Percentiles rank a stretch among this genome's conserved stretches.
Conservation (phyloP, 2,797 vertebrate species). For the Smutsia temminckii region DNA sequence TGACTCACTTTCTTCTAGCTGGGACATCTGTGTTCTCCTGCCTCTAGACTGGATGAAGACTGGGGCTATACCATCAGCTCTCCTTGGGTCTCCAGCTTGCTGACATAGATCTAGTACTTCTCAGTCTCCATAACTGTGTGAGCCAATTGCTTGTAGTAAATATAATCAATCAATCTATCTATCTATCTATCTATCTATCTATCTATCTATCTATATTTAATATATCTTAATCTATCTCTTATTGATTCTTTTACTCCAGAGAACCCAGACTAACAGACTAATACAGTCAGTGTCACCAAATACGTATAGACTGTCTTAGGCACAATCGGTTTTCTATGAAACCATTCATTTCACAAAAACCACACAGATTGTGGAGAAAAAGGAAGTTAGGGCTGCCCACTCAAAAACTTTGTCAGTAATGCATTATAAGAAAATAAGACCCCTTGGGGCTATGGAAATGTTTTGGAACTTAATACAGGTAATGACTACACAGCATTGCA, state of each 20-base stretch:
- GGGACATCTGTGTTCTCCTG: not conserved
- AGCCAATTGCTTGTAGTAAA: not conserved
- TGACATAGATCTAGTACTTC: not conserved
- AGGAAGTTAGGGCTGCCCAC: too few species aligned
- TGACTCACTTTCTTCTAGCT: not conserved
- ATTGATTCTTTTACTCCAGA: not conserved
- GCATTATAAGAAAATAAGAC: not conserved
- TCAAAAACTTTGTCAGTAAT: not conserved
- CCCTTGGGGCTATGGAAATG: not conserved
- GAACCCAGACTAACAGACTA: not conserved
- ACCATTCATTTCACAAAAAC: not conserved
- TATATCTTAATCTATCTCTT: not conserved
- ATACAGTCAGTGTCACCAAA: not conserved
- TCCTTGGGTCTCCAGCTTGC: not conserved
- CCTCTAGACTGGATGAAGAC: fast-evolving
- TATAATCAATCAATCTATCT: not conserved
- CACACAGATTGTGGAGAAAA: not conserved
- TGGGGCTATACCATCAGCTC: too few species aligned
- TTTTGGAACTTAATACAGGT: not conserved
- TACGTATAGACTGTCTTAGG: fast-evolving
- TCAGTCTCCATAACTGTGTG: not conserved
- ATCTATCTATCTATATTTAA: not conserved
- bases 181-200: not conserved
- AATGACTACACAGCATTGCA: fast-evolving
- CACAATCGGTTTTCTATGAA: not conserved